Conservation (phyloP, 2,797 vertebrate genomes). For the Hydrocynus forskahlii region DNA sequence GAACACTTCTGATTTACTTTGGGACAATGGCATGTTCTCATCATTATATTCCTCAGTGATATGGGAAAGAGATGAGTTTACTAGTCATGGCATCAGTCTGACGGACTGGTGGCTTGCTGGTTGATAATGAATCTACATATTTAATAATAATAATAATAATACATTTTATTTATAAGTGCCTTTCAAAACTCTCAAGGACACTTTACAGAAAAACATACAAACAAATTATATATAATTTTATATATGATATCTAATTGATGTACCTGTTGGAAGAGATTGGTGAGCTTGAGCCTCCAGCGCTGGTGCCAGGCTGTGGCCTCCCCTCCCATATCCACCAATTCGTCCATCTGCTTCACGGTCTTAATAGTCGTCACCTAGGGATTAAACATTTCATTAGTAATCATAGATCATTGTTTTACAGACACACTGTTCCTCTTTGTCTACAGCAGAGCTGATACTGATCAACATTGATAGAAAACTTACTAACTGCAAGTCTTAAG, state of each 20-base stretch:
- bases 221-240: too few relatives aligned
- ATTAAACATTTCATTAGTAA: background rate
- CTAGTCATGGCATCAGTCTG: background rate
- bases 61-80: background rate
- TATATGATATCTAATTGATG: constrained; percentile 19
- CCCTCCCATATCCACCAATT: constrained; percentile 88
- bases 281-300: constrained; percentile 89
- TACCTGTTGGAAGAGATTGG: constrained; percentile 90
- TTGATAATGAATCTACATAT: background rate
- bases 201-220: too few relatives aligned
- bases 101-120: background rate
- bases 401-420: too few relatives aligned
- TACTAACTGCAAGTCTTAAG: too few relatives aligned
- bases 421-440: too few relatives aligned
- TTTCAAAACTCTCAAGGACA: too few relatives aligned
- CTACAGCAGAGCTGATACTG: too few relatives aligned
- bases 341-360: constrained; percentile 92
- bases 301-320: constrained; percentile 88
- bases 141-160: too few relatives aligned
- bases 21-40: background rate
- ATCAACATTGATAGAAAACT: too few relatives aligned
- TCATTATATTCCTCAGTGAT: background rate
- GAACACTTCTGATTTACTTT: too few relatives aligned
- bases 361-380: constrained; percentile 95
- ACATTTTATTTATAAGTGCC: too few relatives aligned